A percentile compares a stretch with the other conserved stretches of the same genome.
Conservation (phyloP, 2,113 vertebrate species). For the Pelodiscus sinensis region DNA sequence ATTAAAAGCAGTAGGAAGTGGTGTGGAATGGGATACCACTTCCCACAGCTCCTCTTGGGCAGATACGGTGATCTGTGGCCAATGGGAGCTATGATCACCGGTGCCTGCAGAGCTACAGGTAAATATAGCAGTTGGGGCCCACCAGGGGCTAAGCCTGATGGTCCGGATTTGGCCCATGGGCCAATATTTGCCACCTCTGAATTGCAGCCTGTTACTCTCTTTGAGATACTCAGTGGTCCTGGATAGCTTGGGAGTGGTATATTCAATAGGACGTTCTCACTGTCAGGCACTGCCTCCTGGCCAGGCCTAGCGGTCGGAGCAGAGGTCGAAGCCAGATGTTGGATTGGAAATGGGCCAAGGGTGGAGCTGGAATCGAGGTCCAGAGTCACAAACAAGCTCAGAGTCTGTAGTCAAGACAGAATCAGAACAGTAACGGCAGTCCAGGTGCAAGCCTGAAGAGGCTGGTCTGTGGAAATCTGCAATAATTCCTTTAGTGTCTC, state of each 20-base stretch:
- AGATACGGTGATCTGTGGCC: too few species aligned
- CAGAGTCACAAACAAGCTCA: background rate
- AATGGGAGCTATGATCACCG: too few species aligned
- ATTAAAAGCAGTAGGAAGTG: too few species aligned
- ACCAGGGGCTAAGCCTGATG: too few species aligned
- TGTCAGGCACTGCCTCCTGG: background rate
- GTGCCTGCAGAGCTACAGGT: too few species aligned
- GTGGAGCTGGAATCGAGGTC: background rate
- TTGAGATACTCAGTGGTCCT: conserved; percentile 2
- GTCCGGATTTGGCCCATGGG: too few species aligned
- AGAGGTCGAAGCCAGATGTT: background rate
- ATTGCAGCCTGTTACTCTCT: background rate
- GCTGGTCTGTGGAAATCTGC: background rate
- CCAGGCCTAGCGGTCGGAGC: background rate
- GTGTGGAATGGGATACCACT: too few species aligned
- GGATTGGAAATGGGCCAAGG: background rate
- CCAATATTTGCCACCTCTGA: background rate
- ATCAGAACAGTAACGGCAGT: background rate
- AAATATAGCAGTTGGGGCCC: too few species aligned
- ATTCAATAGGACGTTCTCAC: background rate
- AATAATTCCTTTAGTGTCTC: background rate
- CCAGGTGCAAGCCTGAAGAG: background rate
- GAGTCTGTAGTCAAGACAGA: background rate
- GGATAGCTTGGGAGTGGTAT: background rate
- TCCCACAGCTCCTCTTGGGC: too few species aligned